Evolutionary conservation across 2,113 vertebrate genomes (phyloP), one percentile per base, ranked within the genome.

Genomic region (Rhinoderma darwinii): DNA sequence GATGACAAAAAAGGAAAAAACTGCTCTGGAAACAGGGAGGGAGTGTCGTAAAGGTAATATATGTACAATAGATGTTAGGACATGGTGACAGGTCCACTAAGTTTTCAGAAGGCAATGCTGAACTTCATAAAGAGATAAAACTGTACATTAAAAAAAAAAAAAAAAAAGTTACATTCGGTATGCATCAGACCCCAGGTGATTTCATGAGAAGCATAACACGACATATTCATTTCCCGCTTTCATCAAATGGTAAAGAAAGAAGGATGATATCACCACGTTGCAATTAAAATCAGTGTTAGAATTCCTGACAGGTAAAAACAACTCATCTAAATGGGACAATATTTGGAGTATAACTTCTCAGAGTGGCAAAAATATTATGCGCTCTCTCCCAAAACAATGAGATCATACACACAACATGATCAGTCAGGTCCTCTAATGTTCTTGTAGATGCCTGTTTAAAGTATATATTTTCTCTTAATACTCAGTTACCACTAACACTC

Each of bases 401-500:
- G 70, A 25, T 84, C 83, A 84, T 39, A 75, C 37, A 61, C 50
- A n/a, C 18, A 43, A 82, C 80, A 82, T 82, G 80, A 82, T 50
- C 61, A 82, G 80, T 82, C 80, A 82, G 80, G 80, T 82, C 10
- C 72, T 14, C 25, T n/a, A 43, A 74, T 72, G 39, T 74, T 2
- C 39, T 43, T 9, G 72, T 14, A 74, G 72, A 43, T 39, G 22
- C 39, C 25, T 41, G 70, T 11, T 41, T 35, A 73, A 41, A 41
- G 27, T n/a, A 25, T 27, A 43, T 15, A 18, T 41, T 39, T 3
- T 35, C 63, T 68, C 63, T 25, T 68, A 6, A 14, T 20, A 15
- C 8, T 15, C 27, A 32, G 12, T 68, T 35, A 68, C n/a, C 12
- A 63, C 1, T 30, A 63, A 22, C 4, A 22, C 8, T 50, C 47